Conservation (phyloP, 2,888 invertebrate genomes). For the Cinara cedri region DNA sequence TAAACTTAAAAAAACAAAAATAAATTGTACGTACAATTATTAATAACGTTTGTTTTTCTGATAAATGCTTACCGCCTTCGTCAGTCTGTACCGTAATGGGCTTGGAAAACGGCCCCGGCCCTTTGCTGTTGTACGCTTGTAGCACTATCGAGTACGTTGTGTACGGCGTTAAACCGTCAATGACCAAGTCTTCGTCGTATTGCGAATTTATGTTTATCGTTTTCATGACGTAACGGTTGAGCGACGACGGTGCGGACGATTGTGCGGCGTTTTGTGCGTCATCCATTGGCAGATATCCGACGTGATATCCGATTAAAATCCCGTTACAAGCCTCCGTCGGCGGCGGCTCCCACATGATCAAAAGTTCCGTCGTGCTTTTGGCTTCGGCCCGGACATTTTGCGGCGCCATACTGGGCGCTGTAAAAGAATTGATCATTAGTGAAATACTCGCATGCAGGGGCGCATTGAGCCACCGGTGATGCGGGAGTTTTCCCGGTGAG, state of each 20-base stretch:
- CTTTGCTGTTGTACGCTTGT: constrained; percentile 85
- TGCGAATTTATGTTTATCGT: constrained; percentile 78
- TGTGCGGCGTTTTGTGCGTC: constrained; percentile 59
- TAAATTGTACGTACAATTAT: too few relatives aligned
- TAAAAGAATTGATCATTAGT: too few relatives aligned
- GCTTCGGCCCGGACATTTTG: constrained; percentile 81
- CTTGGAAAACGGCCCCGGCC: constrained; percentile 83
- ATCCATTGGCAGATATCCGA: constrained; percentile 78
- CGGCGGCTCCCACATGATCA: constrained; percentile 87
- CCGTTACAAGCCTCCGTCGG: constrained; percentile 86
- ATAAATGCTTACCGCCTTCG: constrained; percentile 74
- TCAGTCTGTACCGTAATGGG: constrained; percentile 79
- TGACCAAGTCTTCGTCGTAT: constrained; percentile 72
- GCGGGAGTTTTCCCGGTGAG: too few relatives aligned
- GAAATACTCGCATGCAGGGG: too few relatives aligned
- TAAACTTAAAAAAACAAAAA: too few relatives aligned
- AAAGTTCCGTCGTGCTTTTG: constrained; percentile 82
- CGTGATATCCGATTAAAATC: constrained; percentile 83
- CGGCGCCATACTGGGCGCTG: constrained; percentile 77
- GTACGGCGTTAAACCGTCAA: constrained; percentile 77
- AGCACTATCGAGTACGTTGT: constrained; percentile 82
- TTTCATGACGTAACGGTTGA: constrained; percentile 74
- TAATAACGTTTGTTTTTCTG: too few relatives aligned
- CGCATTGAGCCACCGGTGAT: too few relatives aligned
- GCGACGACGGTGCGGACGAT: constrained; percentile 61